phyloP scores from a whole-genome alignment of 2,797 vertebrate genomes.

The Epinephelus awoara region DNA sequence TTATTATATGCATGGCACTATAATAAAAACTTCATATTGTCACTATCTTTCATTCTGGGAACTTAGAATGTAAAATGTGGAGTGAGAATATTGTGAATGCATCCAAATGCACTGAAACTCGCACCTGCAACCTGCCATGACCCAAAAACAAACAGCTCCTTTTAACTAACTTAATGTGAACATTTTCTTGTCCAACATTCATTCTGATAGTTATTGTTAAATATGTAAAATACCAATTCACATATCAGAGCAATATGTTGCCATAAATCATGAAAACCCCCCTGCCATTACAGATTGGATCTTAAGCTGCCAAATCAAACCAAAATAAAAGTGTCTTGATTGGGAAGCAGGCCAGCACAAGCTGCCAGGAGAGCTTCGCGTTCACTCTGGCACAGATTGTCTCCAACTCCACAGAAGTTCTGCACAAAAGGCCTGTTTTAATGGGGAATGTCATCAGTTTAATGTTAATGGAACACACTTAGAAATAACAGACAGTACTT shows the following conservation, averaged over 20 bases:
- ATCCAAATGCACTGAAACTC: too few species aligned
- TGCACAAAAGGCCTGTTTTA: neutral
- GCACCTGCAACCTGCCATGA: neutral
- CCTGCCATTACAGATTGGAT: neutral
- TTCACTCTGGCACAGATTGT: neutral
- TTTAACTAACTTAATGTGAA: neutral
- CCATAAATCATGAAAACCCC: constrained; percentile 12
- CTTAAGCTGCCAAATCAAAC: constrained; percentile 38
- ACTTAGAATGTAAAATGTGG: too few species aligned
- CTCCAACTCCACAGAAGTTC: constrained; percentile 14
- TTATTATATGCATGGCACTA: neutral
- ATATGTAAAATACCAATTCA: neutral
- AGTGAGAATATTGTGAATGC: too few species aligned
- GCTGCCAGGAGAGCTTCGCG: constrained; percentile 28
- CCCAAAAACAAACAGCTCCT: too few species aligned
- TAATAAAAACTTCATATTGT: neutral
- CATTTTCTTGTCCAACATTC: neutral
- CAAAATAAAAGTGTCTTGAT: constrained; percentile 14
- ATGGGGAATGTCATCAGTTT: neutral
- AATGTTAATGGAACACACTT: constrained; percentile 1
- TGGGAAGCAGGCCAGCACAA: constrained; percentile 7
- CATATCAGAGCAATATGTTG: neutral
- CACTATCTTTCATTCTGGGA: too few species aligned
- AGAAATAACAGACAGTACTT: constrained; percentile 1
- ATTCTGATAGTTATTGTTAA: neutral